A percentile compares a stretch with the other conserved stretches of the same genome.
Evolutionary conservation across 2,797 vertebrate species (phyloP).

Genomic region (Sebastes matsubarae): DNA sequence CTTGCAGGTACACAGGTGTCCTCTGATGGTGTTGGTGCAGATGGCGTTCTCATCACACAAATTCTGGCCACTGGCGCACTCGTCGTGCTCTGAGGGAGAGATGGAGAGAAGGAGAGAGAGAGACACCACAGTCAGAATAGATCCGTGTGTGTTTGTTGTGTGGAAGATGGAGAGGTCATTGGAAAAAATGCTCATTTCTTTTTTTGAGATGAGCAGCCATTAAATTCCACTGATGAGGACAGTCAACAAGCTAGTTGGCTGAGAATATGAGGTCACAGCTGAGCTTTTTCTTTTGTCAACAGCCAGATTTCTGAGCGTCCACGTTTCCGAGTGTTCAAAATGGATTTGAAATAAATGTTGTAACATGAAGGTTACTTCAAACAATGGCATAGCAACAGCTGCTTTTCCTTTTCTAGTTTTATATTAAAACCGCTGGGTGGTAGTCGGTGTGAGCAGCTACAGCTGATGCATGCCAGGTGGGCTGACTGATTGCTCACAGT

Average conservation of each 20-base stretch:
- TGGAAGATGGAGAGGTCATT: conserved; percentile 14
- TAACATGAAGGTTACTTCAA: conserved; percentile 2
- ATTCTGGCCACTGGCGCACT: conserved; percentile 85
- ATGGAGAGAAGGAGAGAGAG: conserved; percentile 2
- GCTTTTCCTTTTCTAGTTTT: background rate
- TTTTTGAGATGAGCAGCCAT: background rate
- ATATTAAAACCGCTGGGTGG: background rate
- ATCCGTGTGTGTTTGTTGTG: conserved; percentile 5
- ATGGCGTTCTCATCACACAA: conserved; percentile 91
- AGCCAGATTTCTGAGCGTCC: background rate
- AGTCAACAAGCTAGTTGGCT: conserved; percentile 10
- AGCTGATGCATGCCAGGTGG: conserved; percentile 48
- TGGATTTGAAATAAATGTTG: background rate
- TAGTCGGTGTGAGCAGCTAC: background rate
- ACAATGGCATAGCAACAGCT: background rate
- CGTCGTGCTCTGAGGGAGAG: conserved; percentile 86
- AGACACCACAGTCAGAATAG: conserved; percentile 2
- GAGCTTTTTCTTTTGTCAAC: background rate
- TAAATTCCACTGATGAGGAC: background rate
- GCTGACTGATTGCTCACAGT: conserved; percentile 39
- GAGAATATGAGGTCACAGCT: background rate
- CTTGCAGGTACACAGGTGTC: conserved; percentile 95
- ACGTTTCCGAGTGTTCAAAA: conserved; percentile 1
- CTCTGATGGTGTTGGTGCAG: conserved; percentile 92
- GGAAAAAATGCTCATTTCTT: background rate